Percentiles rank a stretch among this genome's conserved stretches.
Evolutionary conservation across 2,113 vertebrate species (phyloP).

Genomic region (Eubucco bourcierii): DNA sequence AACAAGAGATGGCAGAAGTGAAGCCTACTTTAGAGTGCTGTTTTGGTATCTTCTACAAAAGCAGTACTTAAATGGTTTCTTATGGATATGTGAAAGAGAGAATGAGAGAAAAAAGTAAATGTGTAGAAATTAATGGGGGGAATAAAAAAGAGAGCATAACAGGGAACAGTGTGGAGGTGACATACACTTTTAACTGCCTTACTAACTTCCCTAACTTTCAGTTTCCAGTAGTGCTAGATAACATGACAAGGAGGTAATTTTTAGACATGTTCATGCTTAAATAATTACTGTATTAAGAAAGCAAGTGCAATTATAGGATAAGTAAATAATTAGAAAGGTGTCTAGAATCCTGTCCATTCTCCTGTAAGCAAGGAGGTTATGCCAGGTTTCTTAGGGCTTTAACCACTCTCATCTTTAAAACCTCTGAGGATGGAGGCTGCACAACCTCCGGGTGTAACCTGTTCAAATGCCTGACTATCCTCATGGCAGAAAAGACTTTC

Average conservation of each 20-base stretch:
- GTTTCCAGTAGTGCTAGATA: neutral
- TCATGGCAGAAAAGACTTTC: neutral
- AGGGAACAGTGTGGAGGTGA: neutral
- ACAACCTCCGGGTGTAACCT: neutral
- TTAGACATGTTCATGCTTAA: neutral
- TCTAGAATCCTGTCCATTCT: neutral
- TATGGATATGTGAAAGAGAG: neutral
- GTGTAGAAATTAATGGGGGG: neutral
- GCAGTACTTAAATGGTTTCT: neutral
- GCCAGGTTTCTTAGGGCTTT: neutral
- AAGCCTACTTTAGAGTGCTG: neutral
- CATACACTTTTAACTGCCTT: neutral
- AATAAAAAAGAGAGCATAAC: neutral
- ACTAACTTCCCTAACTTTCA: neutral
- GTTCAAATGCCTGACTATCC: too few relatives aligned
- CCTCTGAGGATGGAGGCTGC: neutral
- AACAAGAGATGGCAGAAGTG: neutral
- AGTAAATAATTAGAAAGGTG: neutral
- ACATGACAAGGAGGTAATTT: neutral
- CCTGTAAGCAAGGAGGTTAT: neutral
- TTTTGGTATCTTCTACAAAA: neutral
- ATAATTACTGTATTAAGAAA: neutral
- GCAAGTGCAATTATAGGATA: neutral
- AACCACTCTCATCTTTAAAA: neutral
- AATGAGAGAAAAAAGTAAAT: neutral